phyloP scores from a whole-genome alignment of 2,888 invertebrate species.

The Gonocerus acuteangulatus region DNA sequence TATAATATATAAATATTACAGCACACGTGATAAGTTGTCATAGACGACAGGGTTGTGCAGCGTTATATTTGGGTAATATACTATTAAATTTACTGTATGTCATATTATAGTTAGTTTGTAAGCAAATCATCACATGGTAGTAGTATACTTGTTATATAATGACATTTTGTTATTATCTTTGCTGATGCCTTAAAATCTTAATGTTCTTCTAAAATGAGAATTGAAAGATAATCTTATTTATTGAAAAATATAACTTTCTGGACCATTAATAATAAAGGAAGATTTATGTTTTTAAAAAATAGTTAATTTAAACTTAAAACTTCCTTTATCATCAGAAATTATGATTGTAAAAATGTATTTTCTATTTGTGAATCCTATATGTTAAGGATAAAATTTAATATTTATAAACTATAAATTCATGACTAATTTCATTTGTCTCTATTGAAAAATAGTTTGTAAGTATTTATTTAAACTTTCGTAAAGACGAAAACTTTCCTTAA shows the following conservation, averaged over 20 bases:
- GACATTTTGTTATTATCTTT: conserved; percentile 19
- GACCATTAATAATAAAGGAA: conserved; percentile 21
- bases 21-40: conserved; percentile 33
- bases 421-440: conserved; percentile 18
- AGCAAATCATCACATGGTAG: conserved; percentile 27
- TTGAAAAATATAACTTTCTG: conserved; percentile 16
- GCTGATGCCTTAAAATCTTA: conserved; percentile 23
- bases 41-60: conserved; percentile 28
- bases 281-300: conserved; percentile 19
- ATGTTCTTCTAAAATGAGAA: conserved; percentile 19
- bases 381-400: conserved; percentile 14
- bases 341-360: conserved; percentile 15
- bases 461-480: conserved; percentile 20
- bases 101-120: conserved; percentile 24
- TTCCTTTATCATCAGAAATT: conserved; percentile 17
- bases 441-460: conserved; percentile 17
- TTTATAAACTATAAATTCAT: conserved; percentile 8
- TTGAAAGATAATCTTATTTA: conserved; percentile 21
- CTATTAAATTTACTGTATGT: conserved; percentile 24
- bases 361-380: conserved; percentile 17
- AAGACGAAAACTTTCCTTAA: conserved; percentile 25
- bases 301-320: conserved; percentile 17
- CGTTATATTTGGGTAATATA: conserved; percentile 23
- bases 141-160: conserved; percentile 27
- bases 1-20: conserved; percentile 25